Percentiles rank a stretch among this genome's conserved stretches.
These are phyloP conservation scores for Fulica atra DNA, from an alignment of 2,113 vertebrate species.

Conservation along the genomic window DNA sequence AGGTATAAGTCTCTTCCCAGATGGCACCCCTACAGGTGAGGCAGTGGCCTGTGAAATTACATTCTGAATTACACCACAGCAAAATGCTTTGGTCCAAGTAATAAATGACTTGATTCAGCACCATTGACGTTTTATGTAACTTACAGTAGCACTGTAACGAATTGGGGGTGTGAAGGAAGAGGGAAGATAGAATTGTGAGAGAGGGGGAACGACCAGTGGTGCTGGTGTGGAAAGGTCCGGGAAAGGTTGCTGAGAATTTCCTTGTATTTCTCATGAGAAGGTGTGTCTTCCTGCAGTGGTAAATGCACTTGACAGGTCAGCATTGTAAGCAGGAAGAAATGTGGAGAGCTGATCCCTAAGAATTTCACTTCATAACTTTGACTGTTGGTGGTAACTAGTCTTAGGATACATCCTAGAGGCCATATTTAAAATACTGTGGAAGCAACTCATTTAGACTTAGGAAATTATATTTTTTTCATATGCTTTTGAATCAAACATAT, in stretches of 20 bases:
- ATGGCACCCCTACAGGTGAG: slow-evolving; percentile 85
- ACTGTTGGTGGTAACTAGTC: background rate
- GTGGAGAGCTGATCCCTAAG: background rate
- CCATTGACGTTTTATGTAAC: slow-evolving; percentile 61
- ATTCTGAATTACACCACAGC: slow-evolving; percentile 84
- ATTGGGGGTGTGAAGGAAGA: background rate
- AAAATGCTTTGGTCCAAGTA: slow-evolving; percentile 71
- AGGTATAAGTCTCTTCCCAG: slow-evolving; percentile 74
- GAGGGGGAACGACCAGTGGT: background rate
- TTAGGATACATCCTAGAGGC: background rate
- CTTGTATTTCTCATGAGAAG: background rate
- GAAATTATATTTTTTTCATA: too few relatives aligned
- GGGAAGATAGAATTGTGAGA: background rate
- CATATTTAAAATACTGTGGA: background rate
- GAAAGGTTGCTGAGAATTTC: background rate
- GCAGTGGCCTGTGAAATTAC: slow-evolving; percentile 94
- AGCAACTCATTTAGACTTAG: background rate
- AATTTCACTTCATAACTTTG: background rate
- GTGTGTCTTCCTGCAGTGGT: background rate
- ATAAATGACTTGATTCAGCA: slow-evolving; percentile 76
- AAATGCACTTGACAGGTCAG: background rate
- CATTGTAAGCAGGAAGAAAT: background rate
- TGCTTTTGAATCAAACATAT: background rate
- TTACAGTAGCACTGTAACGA: background rate
- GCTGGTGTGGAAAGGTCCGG: slow-evolving; percentile 34